phyloP scores from a whole-genome alignment of 1,140 invertebrate genomes.

The Drosophila kanapiae region DNA sequence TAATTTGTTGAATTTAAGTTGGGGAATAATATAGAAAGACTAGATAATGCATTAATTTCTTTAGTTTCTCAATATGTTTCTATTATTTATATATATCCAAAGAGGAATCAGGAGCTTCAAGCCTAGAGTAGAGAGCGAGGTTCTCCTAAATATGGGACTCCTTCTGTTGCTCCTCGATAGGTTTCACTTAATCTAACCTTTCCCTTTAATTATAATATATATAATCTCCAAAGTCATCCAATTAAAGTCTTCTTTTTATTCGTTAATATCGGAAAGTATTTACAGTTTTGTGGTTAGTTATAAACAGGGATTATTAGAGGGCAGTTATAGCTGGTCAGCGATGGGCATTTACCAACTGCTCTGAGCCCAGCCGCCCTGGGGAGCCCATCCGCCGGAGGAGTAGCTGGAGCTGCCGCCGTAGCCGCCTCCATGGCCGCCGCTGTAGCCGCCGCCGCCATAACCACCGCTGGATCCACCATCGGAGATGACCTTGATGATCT shows the following conservation, averaged over 20 bases:
- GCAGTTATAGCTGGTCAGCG: background rate
- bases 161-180: too few species aligned
- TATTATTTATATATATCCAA: background rate
- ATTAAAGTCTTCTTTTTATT: slow-evolving; percentile 15
- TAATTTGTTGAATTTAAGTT: too few species aligned
- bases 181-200: too few species aligned
- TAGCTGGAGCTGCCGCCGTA: slow-evolving; percentile 26
- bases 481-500: slow-evolving; percentile 66
- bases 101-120: too few species aligned
- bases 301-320: background rate
- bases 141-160: too few species aligned
- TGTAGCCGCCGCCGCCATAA: slow-evolving; percentile 35
- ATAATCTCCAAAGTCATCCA: background rate
- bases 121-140: too few species aligned
- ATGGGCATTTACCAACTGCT: slow-evolving; percentile 54
- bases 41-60: too few species aligned
- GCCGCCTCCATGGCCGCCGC: slow-evolving; percentile 31
- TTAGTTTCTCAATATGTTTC: too few species aligned
- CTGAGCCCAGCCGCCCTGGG: slow-evolving; percentile 60
- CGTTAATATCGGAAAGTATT: slow-evolving; percentile 17
- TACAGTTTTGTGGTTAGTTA: slow-evolving; percentile 28
- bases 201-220: background rate
- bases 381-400: slow-evolving; percentile 63
- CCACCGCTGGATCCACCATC: slow-evolving; percentile 52
- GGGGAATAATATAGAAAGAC: too few species aligned